A percentile compares a stretch with the other conserved stretches of the same genome.
Evolutionary conservation across 1,140 invertebrate genomes (phyloP).

Genomic region (Lamellibrachia luymesi): DNA sequence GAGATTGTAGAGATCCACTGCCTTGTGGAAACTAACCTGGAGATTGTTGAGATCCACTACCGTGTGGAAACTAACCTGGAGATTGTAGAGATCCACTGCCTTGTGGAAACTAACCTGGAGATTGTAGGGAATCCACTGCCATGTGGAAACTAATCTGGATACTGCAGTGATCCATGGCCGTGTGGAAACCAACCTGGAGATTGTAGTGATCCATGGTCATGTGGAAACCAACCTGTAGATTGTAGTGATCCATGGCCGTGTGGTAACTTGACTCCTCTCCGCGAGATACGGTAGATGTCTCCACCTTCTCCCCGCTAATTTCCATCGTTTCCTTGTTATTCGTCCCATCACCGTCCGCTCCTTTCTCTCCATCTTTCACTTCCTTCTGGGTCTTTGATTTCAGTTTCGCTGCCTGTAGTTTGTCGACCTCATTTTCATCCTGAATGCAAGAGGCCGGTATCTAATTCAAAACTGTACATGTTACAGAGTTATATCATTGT

Average conservation of each 20-base stretch:
- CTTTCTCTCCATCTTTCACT: conserved; percentile 6
- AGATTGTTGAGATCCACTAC: too few species aligned
- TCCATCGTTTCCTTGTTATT: conserved; percentile 55
- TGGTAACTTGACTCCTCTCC: conserved; percentile 71
- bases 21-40: too few species aligned
- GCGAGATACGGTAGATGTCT: conserved; percentile 68
- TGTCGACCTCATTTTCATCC: conserved; percentile 31
- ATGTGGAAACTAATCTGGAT: too few species aligned
- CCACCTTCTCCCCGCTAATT: conserved; percentile 73
- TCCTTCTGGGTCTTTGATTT: conserved; percentile 35
- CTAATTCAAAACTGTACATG: background rate
- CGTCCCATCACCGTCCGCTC: background rate
- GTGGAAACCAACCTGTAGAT: too few species aligned
- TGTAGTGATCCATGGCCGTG: conserved; percentile 52
- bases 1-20: too few species aligned
- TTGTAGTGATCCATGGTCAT: too few species aligned
- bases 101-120: too few species aligned
- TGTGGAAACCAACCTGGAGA: too few species aligned
- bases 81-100: too few species aligned
- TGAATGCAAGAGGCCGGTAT: background rate
- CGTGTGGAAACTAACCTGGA: too few species aligned
- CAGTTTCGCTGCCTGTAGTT: background rate
- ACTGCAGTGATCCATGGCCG: too few species aligned
- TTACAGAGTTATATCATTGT: background rate
- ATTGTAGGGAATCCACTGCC: too few species aligned